These are phyloP conservation scores for Arizona elegans DNA, from an alignment of 2,113 vertebrate species.

Conservation along the genomic window DNA sequence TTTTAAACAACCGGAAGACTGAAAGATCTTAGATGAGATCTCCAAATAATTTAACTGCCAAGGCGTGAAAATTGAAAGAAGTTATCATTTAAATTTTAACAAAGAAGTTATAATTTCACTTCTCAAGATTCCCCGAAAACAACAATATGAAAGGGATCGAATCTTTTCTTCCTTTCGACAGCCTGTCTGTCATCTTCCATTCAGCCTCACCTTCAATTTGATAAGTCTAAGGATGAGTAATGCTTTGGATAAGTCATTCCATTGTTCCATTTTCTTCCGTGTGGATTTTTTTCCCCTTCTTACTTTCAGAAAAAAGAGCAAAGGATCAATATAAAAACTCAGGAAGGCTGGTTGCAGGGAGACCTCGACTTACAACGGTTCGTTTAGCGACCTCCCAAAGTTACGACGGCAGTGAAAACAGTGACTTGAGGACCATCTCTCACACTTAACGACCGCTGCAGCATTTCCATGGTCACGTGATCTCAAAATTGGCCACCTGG, in stretches of 20 bases:
- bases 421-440: neutral
- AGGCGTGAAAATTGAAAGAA: neutral
- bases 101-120: too few species aligned
- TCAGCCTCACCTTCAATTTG: neutral
- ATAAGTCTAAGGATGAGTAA: neutral
- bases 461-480: too few species aligned
- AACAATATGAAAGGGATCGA: neutral
- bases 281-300: too few species aligned
- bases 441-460: neutral
- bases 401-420: neutral
- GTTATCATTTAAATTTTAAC: too few species aligned
- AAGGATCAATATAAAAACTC: neutral
- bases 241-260: neutral
- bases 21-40: neutral
- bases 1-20: neutral
- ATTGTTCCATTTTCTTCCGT: neutral
- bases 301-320: neutral
- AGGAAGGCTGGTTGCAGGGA: neutral
- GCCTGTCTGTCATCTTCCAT: neutral
- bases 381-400: neutral
- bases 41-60: neutral
- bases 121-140: neutral
- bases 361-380: too few species aligned
- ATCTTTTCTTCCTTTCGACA: neutral
- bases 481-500: neutral